Evolutionary conservation across 2,113 vertebrate genomes (phyloP), one percentile per base, ranked within the genome.

Genomic region (Amphiprion ocellaris): DNA sequence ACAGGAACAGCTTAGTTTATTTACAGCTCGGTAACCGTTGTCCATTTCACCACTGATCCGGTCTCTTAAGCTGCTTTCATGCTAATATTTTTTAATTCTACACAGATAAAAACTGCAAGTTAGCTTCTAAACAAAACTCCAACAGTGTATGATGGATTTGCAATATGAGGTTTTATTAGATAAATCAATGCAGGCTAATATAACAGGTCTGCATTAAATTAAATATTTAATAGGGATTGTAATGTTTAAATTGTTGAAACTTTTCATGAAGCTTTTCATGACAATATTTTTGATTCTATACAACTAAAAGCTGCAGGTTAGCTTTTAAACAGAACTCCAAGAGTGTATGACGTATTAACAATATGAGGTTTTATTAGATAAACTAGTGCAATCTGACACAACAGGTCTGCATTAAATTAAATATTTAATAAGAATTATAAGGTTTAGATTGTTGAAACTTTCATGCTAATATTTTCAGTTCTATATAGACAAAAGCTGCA

Each of bases 41-140:
- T 53, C 56, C 41, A 56, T 79, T 61, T 65, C 23, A 37, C 12
- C 52, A 60, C 37, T 37, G 28, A 69, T 39, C 41, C 52, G 23
- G 60, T 64, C 23, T 52, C 28, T 44, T 44, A 44, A 44, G 1
- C 14, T 12, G 1, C 33, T 37, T 37, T 37, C 6, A 37, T 37
- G 33, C 33, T 44, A 14, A 14, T 44, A 11, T 41, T 41, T 39
- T 41, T 41, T 10, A 44, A 44, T 14, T 44, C 12, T 44, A 44
- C 2, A 15, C 11, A 44, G 12, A 14, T 59, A 68, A 26, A 3
- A 72, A 19, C 19, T 54, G 23, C 0, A 28, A 37, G 70, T 64
- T 16, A 58, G 33, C 61, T 66, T 54, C 54, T 41, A 69, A 49
- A 37, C 5, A 44, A 14, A 55, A 33, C 30, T 6, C 3, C 7